A percentile compares a stretch with the other conserved stretches of the same genome.
Evolutionary conservation across 2,797 vertebrate genomes (phyloP).

Genomic region (Eulemur albifrons): DNA sequence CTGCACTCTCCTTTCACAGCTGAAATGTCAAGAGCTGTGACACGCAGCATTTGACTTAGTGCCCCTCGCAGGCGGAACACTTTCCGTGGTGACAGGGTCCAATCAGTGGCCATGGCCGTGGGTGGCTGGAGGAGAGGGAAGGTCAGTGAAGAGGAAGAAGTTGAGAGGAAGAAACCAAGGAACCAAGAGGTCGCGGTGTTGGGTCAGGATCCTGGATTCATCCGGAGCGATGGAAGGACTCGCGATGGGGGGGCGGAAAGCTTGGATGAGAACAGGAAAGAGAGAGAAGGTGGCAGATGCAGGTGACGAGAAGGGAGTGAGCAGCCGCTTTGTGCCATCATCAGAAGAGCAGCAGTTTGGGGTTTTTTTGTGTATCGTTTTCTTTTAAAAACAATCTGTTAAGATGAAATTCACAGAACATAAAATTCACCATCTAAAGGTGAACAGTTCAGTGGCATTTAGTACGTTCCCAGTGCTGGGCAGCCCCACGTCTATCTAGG

Average conservation of each 20-base stretch:
- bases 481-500: background rate
- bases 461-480: background rate
- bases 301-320: background rate
- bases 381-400: background rate
- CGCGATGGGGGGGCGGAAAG: background rate
- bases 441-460: background rate
- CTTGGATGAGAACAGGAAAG: background rate
- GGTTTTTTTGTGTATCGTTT: background rate
- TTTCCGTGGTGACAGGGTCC: background rate
- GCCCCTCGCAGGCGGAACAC: background rate
- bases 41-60: background rate
- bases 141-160: background rate
- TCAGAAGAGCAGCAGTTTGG: background rate
- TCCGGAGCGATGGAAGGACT: background rate
- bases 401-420: background rate
- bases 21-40: background rate
- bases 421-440: background rate
- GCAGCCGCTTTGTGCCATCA: rapidly evolving
- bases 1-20: background rate
- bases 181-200: background rate
- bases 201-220: background rate
- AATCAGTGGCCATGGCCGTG: background rate
- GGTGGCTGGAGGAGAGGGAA: background rate
- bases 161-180: background rate
- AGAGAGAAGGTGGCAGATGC: background rate